Percentiles rank a stretch among this genome's conserved stretches.
phyloP scores from a whole-genome alignment of 2,888 invertebrate genomes.

The Megamerina dolium region DNA sequence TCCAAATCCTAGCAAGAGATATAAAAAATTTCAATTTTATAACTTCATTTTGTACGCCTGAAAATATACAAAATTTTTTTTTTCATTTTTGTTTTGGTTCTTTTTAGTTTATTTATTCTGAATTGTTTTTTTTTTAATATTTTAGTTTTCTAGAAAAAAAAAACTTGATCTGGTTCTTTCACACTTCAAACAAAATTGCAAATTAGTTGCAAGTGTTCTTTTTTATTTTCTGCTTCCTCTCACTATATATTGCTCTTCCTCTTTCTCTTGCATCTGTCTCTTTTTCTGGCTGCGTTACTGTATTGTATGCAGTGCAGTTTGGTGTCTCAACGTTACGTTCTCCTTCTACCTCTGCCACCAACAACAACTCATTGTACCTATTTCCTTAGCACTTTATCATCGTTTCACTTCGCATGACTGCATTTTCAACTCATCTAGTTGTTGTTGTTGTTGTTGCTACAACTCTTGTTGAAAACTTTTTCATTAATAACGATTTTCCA shows the following conservation, averaged over 20 bases:
- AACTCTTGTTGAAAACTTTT: slow-evolving; percentile 32
- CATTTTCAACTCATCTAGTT: slow-evolving; percentile 34
- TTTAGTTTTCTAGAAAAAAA: too few species aligned
- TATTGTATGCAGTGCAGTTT: slow-evolving; percentile 1
- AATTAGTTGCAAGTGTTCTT: slow-evolving; percentile 28
- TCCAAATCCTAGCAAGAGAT: too few species aligned
- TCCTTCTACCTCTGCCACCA: background rate
- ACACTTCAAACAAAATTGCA: slow-evolving; percentile 40
- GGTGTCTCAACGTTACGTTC: too few species aligned
- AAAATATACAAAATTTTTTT: too few species aligned
- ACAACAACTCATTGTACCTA: too few species aligned
- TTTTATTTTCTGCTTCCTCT: background rate
- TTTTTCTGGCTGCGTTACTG: slow-evolving; percentile 6
- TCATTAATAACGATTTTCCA: slow-evolving; percentile 51
- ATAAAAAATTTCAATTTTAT: too few species aligned
- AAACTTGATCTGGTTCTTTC: too few species aligned
- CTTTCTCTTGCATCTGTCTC: slow-evolving; percentile 9
- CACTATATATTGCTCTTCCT: slow-evolving; percentile 20
- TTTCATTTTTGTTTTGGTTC: too few species aligned
- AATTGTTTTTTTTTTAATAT: too few species aligned
- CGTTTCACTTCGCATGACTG: slow-evolving; percentile 40
- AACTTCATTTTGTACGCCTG: too few species aligned
- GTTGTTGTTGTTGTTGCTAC: slow-evolving; percentile 12
- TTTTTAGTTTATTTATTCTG: too few species aligned
- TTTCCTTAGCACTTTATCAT: slow-evolving; percentile 43